phyloP scores from a whole-genome alignment of 2,888 invertebrate genomes.

The Argyresthia goedartella region DNA sequence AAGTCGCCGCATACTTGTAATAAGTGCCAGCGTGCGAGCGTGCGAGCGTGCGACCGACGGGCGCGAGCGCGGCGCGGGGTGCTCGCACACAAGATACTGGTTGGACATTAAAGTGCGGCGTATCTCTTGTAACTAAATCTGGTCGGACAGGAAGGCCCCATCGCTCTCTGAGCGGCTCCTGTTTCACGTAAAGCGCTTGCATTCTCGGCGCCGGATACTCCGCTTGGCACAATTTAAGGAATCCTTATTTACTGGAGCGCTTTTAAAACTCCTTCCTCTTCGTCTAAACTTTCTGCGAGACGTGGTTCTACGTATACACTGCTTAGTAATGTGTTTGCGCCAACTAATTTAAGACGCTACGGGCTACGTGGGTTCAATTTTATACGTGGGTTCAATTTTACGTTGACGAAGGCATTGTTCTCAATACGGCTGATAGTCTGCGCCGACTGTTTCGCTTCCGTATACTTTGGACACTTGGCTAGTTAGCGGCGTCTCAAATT shows the following conservation, averaged over 20 bases:
- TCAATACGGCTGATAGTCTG: too few relatives aligned
- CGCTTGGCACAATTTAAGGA: constrained; percentile 16
- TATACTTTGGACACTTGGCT: too few relatives aligned
- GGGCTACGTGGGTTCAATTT: background rate
- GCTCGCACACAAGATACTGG: constrained; percentile 23
- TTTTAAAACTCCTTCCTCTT: constrained; percentile 7
- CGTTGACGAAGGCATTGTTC: too few relatives aligned
- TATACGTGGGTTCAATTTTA: background rate
- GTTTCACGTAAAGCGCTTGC: constrained; percentile 46
- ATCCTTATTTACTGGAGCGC: constrained; percentile 7
- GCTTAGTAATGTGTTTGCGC: constrained; percentile 4
- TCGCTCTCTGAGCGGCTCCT: constrained; percentile 39
- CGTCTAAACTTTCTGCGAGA: constrained; percentile 1
- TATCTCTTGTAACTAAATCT: constrained; percentile 49
- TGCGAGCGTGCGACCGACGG: too few relatives aligned
- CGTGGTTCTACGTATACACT: background rate
- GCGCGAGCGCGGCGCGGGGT: background rate
- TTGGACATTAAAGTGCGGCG: constrained; percentile 39
- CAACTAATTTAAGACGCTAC: constrained; percentile 2
- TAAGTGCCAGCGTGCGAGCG: too few relatives aligned
- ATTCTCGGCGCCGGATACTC: constrained; percentile 27
- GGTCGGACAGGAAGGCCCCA: constrained; percentile 35
- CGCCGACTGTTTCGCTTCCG: too few relatives aligned
- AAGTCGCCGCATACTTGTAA: too few relatives aligned
- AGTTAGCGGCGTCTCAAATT: too few relatives aligned